A percentile compares a stretch with the other conserved stretches of the same genome.
These are phyloP conservation scores for Tenebrio molitor DNA, from an alignment of 1,140 invertebrate species.

Conservation along the genomic window DNA sequence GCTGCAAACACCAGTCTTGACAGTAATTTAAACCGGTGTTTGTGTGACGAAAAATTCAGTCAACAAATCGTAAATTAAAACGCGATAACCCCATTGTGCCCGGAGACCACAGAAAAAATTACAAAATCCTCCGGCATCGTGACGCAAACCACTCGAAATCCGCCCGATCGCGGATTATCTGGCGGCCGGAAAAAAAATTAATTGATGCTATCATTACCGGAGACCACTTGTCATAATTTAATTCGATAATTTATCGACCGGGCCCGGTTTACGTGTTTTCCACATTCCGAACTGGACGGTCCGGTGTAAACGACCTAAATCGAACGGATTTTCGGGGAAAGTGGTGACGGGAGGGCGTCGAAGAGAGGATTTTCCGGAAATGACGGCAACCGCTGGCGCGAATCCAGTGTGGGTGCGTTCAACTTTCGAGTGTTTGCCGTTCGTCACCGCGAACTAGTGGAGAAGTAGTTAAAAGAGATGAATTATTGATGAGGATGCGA, in stretches of 20 bases:
- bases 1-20: background rate
- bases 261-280: slow-evolving; percentile 17
- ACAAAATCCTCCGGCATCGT: too few relatives aligned
- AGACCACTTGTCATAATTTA: slow-evolving; percentile 38
- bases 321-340: slow-evolving; percentile 12
- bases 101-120: background rate
- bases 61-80: slow-evolving; percentile 18
- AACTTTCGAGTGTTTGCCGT: too few relatives aligned
- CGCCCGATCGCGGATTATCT: slow-evolving; percentile 15
- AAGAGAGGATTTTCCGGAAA: too few relatives aligned
- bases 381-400: too few relatives aligned
- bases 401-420: too few relatives aligned
- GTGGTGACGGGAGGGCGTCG: too few relatives aligned
- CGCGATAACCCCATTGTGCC: slow-evolving; percentile 17
- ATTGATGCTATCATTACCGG: slow-evolving; percentile 29
- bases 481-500: too few relatives aligned
- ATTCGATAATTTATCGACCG: slow-evolving; percentile 36
- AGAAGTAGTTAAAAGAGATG: too few relatives aligned
- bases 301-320: slow-evolving; percentile 35
- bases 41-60: slow-evolving; percentile 24
- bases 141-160: slow-evolving; percentile 9
- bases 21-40: slow-evolving; percentile 6
- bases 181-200: slow-evolving; percentile 7
- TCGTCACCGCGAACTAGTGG: too few relatives aligned
- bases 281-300: slow-evolving; percentile 15